Conservation (phyloP, 2,113 vertebrate species). For the Nannospalax galili region DNA sequence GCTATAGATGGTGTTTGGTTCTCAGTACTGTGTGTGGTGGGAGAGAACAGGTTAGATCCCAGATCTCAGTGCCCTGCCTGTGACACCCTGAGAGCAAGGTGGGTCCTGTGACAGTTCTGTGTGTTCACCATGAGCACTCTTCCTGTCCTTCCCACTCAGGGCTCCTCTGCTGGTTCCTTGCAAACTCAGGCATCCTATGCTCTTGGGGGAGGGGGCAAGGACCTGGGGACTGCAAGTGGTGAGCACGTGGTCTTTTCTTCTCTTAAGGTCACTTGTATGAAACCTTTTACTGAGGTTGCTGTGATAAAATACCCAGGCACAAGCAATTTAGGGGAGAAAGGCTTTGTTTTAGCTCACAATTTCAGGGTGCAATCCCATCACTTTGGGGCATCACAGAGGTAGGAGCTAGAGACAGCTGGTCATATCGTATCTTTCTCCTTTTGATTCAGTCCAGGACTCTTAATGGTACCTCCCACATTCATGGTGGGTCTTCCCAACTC, state of each 20-base stretch:
- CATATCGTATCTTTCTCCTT: neutral
- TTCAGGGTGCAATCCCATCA: neutral
- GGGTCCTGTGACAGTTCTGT: too few species aligned
- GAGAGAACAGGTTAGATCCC: neutral
- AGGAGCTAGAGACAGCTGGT: neutral
- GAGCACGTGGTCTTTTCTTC: neutral
- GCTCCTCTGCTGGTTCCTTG: neutral
- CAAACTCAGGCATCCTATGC: neutral
- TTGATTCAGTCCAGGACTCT: neutral
- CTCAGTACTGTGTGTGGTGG: too few species aligned
- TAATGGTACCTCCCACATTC: neutral
- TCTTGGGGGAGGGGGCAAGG: too few species aligned
- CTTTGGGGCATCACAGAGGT: neutral
- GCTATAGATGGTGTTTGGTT: too few species aligned
- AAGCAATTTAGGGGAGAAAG: neutral
- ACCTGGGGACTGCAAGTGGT: neutral
- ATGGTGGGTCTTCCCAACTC: neutral
- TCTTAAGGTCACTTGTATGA: rapidly evolving
- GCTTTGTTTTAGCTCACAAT: neutral
- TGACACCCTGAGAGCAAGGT: neutral
- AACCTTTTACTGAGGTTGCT: neutral
- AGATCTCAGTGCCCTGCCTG: neutral
- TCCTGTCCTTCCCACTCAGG: neutral
- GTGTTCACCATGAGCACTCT: neutral
- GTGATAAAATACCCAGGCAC: neutral